Evolutionary conservation across 2,113 vertebrate genomes (phyloP).

Genomic region (Columba janthina): DNA sequence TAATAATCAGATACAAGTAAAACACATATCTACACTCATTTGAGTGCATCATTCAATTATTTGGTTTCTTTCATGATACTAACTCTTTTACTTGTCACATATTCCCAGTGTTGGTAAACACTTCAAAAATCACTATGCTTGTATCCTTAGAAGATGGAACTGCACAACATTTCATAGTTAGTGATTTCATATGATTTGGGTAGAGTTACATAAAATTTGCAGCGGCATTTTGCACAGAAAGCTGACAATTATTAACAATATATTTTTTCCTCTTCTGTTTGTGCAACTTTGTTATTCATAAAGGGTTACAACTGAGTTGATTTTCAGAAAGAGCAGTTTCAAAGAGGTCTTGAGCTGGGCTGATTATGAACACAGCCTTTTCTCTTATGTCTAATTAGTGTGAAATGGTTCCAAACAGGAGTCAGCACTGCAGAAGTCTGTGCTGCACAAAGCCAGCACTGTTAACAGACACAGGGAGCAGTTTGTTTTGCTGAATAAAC

Average conservation of each 20-base stretch:
- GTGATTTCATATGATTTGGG: constrained; percentile 13
- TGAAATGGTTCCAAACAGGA: constrained; percentile 75
- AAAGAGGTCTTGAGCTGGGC: constrained; percentile 51
- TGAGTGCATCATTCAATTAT: not conserved
- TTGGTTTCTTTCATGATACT: not conserved
- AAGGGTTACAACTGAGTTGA: constrained; percentile 75
- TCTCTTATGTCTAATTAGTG: constrained; percentile 81
- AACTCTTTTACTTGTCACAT: not conserved
- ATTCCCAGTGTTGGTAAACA: not conserved
- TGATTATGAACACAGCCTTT: constrained; percentile 69
- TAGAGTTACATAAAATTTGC: constrained; percentile 63
- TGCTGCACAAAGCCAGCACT: constrained; percentile 71
- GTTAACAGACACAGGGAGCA: constrained; percentile 75
- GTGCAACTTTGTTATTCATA: constrained; percentile 57
- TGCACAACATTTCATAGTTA: constrained; percentile 4
- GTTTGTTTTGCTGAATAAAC: constrained; percentile 78
- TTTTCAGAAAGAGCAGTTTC: constrained; percentile 70
- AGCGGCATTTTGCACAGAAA: constrained; percentile 54
- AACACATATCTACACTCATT: not conserved
- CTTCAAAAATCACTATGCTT: not conserved
- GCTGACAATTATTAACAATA: constrained; percentile 75
- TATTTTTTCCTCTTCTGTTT: constrained; percentile 66
- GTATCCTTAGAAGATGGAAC: not conserved
- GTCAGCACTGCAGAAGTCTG: constrained; percentile 62
- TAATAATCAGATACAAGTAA: not conserved